These are phyloP conservation scores for Pachypanchax playfairii DNA, from an alignment of 2,113 vertebrate species.

Conservation along the genomic window DNA sequence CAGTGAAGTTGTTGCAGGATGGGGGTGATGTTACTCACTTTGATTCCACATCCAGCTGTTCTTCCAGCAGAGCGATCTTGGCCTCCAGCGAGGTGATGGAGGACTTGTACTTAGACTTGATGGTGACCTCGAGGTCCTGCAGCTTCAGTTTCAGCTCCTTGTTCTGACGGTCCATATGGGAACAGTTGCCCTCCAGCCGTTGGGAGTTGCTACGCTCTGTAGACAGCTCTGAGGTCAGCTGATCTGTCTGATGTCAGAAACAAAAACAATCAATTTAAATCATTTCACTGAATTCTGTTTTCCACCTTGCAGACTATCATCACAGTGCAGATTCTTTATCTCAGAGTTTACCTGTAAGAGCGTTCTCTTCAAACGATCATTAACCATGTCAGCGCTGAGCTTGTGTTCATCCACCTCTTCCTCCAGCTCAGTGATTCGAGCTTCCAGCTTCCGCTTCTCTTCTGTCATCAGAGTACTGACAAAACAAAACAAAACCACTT, in stretches of 20 bases:
- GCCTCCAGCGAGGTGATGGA: constrained; percentile 86
- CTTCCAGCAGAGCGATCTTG: constrained; percentile 90
- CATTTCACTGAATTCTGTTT: no score
- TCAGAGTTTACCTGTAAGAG: constrained; percentile 67
- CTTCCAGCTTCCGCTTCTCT: constrained; percentile 92
- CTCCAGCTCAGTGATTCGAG: constrained; percentile 90
- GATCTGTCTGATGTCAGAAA: constrained; percentile 81
- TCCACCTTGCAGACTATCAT: no score
- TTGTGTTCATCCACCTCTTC: constrained; percentile 96
- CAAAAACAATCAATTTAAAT: background rate
- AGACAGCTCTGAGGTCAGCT: constrained; percentile 87
- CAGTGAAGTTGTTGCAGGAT: no score
- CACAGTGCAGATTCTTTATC: background rate
- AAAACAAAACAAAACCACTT: background rate
- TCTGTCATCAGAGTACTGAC: constrained; percentile 73
- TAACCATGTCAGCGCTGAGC: constrained; percentile 88
- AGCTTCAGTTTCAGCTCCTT: constrained; percentile 93
- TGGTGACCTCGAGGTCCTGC: constrained; percentile 88
- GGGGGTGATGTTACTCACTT: constrained; percentile 83
- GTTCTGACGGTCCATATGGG: constrained; percentile 94
- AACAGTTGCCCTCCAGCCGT: constrained; percentile 88
- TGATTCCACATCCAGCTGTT: constrained; percentile 90
- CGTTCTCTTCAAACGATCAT: constrained; percentile 81
- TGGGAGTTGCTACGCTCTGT: constrained; percentile 88
- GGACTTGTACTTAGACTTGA: constrained; percentile 94